Percentiles rank a stretch among this genome's conserved stretches.
Evolutionary conservation across 2,797 vertebrate species (phyloP).

Genomic region (Emydoidea blandingii): DNA sequence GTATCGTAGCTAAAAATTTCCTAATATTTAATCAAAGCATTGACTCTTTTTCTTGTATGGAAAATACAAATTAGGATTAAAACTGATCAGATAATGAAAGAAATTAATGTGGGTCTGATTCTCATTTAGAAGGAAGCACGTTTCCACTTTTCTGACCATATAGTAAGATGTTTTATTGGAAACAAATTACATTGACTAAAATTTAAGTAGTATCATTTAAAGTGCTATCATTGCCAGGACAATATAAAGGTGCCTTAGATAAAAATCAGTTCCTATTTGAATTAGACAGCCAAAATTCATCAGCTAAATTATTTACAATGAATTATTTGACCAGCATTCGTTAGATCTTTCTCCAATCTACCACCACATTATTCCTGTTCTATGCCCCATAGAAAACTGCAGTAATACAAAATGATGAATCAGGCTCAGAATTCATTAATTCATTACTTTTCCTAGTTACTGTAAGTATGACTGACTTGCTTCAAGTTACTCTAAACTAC

Average conservation of each 20-base stretch:
- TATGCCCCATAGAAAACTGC: neutral
- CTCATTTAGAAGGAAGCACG: neutral
- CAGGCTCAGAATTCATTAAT: neutral
- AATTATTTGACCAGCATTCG: neutral
- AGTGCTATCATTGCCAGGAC: neutral
- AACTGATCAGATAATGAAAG: neutral
- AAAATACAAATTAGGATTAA: neutral
- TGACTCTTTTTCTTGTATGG: neutral
- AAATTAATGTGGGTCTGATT: neutral
- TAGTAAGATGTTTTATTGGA: neutral
- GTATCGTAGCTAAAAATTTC: neutral
- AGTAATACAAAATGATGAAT: neutral
- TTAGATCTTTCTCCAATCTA: neutral
- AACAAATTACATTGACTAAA: constrained; percentile 18
- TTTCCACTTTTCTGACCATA: neutral
- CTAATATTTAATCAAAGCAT: neutral
- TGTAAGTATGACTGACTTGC: neutral
- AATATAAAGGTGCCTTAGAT: neutral
- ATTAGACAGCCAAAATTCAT: neutral
- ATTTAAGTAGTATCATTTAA: neutral
- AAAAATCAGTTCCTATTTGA: neutral
- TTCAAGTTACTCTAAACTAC: neutral
- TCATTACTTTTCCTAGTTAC: neutral
- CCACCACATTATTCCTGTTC: neutral
- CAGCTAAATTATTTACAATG: neutral